Percentiles rank a stretch among this genome's conserved stretches.
These are phyloP conservation scores for Rhingia campestris DNA, from an alignment of 2,888 invertebrate species.

Conservation along the genomic window DNA sequence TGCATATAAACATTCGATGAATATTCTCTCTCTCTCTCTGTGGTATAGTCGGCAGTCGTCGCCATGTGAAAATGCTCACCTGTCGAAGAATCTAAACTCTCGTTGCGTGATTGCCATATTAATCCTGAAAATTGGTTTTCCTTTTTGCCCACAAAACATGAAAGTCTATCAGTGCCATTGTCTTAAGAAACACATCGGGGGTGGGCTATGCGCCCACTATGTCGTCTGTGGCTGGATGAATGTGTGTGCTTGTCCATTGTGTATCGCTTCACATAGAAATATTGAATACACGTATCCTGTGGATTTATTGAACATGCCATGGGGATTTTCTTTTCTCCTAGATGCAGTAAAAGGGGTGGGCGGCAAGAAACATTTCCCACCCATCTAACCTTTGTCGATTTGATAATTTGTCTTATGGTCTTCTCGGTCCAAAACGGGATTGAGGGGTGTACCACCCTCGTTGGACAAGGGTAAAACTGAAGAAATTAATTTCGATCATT, in stretches of 20 bases:
- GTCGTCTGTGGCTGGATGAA: background rate
- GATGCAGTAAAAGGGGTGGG: background rate
- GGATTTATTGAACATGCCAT: constrained; percentile 70
- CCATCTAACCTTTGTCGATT: constrained; percentile 58
- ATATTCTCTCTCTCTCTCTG: too few relatives aligned
- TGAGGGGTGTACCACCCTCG: background rate
- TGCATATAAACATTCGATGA: constrained; percentile 18
- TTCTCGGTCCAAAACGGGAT: background rate
- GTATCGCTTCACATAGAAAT: constrained; percentile 47
- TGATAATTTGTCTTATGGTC: constrained; percentile 66
- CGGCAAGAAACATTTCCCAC: constrained; percentile 22
- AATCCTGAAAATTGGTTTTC: constrained; percentile 74
- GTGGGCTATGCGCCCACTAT: constrained; percentile 15
- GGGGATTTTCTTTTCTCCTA: constrained; percentile 36
- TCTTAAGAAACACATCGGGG: constrained; percentile 54
- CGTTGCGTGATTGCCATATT: constrained; percentile 74
- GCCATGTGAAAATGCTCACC: constrained; percentile 70
- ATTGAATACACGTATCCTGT: constrained; percentile 53
- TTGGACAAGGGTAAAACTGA: constrained; percentile 1
- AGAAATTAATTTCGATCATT: constrained; percentile 67
- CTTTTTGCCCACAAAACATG: constrained; percentile 68
- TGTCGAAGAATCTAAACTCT: constrained; percentile 68
- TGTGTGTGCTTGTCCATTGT: constrained; percentile 41
- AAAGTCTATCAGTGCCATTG: constrained; percentile 55
- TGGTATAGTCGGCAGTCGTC: background rate